Evolutionary conservation across 2,113 vertebrate genomes (phyloP).

Genomic region (Sinocyclocheilus anshuiensis): DNA sequence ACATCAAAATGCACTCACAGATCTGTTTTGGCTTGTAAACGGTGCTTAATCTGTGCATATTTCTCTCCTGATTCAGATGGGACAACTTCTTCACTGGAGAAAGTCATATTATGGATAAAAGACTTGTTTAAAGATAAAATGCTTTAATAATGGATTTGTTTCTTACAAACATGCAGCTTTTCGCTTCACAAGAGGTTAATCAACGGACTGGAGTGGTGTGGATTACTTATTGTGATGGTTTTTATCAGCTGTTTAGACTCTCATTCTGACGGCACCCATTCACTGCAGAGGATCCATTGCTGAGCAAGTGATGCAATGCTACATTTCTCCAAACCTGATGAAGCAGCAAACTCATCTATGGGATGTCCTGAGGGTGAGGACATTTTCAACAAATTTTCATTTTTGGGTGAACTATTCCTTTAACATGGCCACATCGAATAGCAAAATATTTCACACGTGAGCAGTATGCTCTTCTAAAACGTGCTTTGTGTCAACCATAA

Average conservation of each 20-base stretch:
- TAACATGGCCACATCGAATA: not conserved
- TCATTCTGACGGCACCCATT: not conserved
- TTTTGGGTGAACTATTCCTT: not conserved
- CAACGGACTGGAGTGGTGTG: not conserved
- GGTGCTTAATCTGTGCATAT: too few relatives aligned
- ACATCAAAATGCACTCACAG: too few relatives aligned
- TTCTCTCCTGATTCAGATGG: too few relatives aligned
- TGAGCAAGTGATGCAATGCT: not conserved
- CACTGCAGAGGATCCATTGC: not conserved
- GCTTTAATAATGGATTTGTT: not conserved
- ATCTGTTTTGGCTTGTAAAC: too few relatives aligned
- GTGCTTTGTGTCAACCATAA: not conserved
- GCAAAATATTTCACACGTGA: not conserved
- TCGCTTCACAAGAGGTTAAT: not conserved
- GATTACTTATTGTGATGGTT: not conserved
- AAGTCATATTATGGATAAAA: too few relatives aligned
- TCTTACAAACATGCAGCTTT: not conserved
- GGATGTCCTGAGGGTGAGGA: not conserved
- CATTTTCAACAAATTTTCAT: not conserved
- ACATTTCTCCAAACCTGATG: not conserved
- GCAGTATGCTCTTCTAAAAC: not conserved
- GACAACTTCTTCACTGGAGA: too few relatives aligned
- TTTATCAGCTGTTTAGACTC: not conserved
- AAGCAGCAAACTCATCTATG: not conserved
- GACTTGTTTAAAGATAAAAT: too few relatives aligned